Evolutionary conservation across 1,140 invertebrate species (phyloP), one percentile per base, ranked within the genome.

Genomic region (Pogonomyrmex barbatus): DNA sequence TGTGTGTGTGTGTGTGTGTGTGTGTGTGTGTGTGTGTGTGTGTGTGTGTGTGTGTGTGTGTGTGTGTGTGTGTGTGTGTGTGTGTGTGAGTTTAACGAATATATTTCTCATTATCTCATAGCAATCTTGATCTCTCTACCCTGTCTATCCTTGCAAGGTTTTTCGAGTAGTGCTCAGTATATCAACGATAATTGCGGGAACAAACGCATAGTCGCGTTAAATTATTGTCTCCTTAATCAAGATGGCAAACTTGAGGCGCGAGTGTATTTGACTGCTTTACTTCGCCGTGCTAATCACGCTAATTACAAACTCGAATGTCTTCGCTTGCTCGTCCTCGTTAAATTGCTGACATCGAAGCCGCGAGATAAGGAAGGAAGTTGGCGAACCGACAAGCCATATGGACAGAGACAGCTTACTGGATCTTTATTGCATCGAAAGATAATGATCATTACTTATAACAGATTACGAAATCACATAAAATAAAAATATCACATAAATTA

Each of bases 201-300:
- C n/a, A 75, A 71, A 70, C 50, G 73, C 71, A 6, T 79, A 87
- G 50, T 73, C 76, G 87, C 63, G 36, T 56, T 45, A 71, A 76
- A 87, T 89, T 87, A 85, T 68, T 52, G 47, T 60, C 52, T 63
- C 24, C 56, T 82, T 52, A 85, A 86, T 88, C 87, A 77, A 62
- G 65, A 62, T 39, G 30, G 58, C 52, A 89, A 88, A 85, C 87
- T 58, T 56, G 39, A 65, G 36, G 17, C 36, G 67, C 42, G 60
- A 68, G 82, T 54, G 45, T 71, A 68, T 78, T 86, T 68, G 62
- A 88, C 71, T 83, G 76, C 84, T 86, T 88, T 71, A 65, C 87
- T 70, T 45, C 50, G 36, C 50, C 47, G 58, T 42, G 67, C 68
- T 82, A 83, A 75, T 75, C 79, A 67, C 50, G 75, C 83, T 68